Evolutionary conservation across 2,797 vertebrate species (phyloP).

Genomic region (Pseudocheirus occidentalis): DNA sequence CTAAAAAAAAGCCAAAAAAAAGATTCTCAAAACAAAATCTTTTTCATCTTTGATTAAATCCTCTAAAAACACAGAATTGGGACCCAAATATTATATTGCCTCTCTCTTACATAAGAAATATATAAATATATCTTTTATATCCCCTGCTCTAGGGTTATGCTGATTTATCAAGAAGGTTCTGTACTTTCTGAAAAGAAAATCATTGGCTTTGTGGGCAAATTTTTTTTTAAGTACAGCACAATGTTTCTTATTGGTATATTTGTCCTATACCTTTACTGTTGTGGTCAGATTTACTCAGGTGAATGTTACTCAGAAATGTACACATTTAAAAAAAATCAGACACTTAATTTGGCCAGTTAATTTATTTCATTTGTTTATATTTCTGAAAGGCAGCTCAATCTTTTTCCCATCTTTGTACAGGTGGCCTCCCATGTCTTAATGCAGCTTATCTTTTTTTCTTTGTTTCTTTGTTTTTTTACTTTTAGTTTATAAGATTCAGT

Average conservation of each 20-base stretch:
- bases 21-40: too few relatives aligned
- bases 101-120: not conserved
- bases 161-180: not conserved
- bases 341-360: not conserved
- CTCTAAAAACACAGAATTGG: not conserved
- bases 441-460: not conserved
- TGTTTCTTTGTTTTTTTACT: too few relatives aligned
- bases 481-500: too few relatives aligned
- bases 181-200: not conserved
- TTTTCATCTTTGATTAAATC: not conserved
- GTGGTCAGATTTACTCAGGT: constrained; percentile 31
- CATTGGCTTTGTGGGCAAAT: not conserved
- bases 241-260: constrained; percentile 38
- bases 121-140: not conserved
- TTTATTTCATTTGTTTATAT: not conserved
- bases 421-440: not conserved
- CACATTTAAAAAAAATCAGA: constrained; percentile 19
- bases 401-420: not conserved
- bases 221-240: constrained; percentile 40
- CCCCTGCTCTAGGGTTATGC: not conserved
- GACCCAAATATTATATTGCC: not conserved
- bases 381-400: not conserved
- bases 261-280: constrained; percentile 8
- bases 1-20: too few relatives aligned
- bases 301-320: constrained; percentile 31